Evolutionary conservation across 1,140 invertebrate species (phyloP), one percentile per base, ranked within the genome.

Genomic region (Drosophila truncata): DNA sequence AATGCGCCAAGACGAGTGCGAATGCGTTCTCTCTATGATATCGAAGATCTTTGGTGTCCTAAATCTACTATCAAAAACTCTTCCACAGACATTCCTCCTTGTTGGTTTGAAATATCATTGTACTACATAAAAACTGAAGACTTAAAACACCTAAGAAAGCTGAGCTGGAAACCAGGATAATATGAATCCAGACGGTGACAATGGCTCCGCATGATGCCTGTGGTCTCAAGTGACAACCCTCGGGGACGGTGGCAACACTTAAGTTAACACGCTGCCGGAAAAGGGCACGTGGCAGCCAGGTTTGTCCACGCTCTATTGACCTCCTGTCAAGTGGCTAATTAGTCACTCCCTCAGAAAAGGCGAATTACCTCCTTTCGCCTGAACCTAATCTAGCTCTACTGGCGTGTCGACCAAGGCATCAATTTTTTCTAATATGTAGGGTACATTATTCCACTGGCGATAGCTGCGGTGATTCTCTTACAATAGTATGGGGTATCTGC

Each of bases 401-500:
- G 31, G n/a, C 39, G 39, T 35, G 63, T 23, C 27, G 31, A 33
- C n/a, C 59, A 67, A 41, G 20, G 20, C 69, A 47, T 52, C 60
- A 69, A 70, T 74, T 78, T 27, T 9, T n/a, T 16, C 23, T 61
- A 75, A 69, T 74, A 78, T 74, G 80, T 78, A 41, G 66, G 46
- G 66, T 78, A 70, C 73, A 78, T n/a, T 18, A 50, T n/a, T 49
- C 16, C 46, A 27, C 25, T n/a, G 14, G 14, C 44, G 44, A 47
- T 76, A 70, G 63, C 41, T 55, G 65, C 46, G 54, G 77, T 65
- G 81, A 69, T 82, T 82, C 64, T 11, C 20, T 52, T 33, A 52
- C 39, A 62, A 55, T 78, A 78, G 69, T 78, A 78, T 82, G 70
- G 61, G 77, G 66, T 65, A 63, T 35, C 54, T 76, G 65, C 16